Conservation (phyloP, 2,113 vertebrate species). For the Oreotrochilus melanogaster region DNA sequence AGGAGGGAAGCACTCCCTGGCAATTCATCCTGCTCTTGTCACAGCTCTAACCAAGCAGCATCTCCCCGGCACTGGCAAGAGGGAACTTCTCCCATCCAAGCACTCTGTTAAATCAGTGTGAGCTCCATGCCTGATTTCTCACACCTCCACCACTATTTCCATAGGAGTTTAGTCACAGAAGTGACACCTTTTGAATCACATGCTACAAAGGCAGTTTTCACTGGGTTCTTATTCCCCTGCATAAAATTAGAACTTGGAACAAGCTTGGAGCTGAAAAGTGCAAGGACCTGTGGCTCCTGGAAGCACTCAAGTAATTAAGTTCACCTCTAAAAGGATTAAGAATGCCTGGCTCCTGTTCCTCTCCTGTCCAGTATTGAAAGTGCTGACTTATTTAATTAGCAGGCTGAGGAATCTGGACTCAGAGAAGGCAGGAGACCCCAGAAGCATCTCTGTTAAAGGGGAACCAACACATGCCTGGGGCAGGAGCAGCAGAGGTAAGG, state of each 20-base stretch:
- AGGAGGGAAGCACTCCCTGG: not conserved
- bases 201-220: no score
- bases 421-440: not conserved
- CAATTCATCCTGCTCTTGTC: not conserved
- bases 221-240: rapidly evolving
- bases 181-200: not conserved
- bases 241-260: not conserved
- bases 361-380: not conserved
- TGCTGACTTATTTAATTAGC: no score
- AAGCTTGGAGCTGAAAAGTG: not conserved
- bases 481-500: rapidly evolving
- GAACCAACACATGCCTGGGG: rapidly evolving
- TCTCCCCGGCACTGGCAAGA: not conserved
- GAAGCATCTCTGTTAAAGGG: not conserved
- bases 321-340: not conserved
- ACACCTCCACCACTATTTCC: not conserved
- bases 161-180: not conserved
- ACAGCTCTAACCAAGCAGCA: not conserved
- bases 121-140: rapidly evolving
- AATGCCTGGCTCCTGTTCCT: not conserved
- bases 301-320: not conserved
- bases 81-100: not conserved
- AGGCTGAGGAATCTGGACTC: not conserved
- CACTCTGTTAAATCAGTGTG: not conserved
- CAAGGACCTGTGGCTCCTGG: not conserved